Base-by-base conservation (phyloP, 1,140 invertebrate species). In the Aphelinus atriplicis region DNA sequence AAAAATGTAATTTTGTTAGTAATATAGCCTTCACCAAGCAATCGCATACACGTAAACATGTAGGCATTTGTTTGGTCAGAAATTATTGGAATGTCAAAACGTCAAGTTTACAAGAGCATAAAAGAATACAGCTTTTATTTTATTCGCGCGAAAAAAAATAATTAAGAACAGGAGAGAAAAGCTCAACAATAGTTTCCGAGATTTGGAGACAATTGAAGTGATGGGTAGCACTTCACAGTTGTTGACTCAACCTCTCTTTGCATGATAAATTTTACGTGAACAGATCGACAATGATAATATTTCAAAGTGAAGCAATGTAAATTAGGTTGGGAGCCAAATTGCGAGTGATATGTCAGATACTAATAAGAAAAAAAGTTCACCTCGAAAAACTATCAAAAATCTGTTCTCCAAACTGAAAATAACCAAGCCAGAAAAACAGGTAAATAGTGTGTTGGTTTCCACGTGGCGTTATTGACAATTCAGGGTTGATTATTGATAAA, bases 321-420 rank as follows among this genome's bases (percentile, higher is more conserved):
- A 26, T 26, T 26, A 26, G 26, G 26, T 26, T 26, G 26, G 26
- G 26, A 26, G 42, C 58, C 45, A 60, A 71, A 51, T 67, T 57
- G 2, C 4, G 58, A 58, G 26, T 26, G 56, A 10, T 48, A 75
- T 75, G 73, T 75, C 73, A 51, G 57, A 69, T 6, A n/a, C 42
- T 58, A 45, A 1, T n/a, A 3, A 69, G 57, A 53, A 58, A 50
- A 57, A 64, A 7, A 7, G 55, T 61, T 76, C 53, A 9, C 61
- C 76, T 10, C 61, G 57, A 51, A 77, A 70, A 10, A 42, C 75
- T 9, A 61, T 77, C 56, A 65, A 76, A 7, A 65, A 62, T 43
- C 46, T 80, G 1, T 69, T 80, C 51, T 75, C 78, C 51, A 79
- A 69, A 77, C 68, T 79, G 3, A 79, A 72, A 76, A 68, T 76